Percentiles rank a stretch among this genome's conserved stretches.
phyloP scores from a whole-genome alignment of 2,888 invertebrate species.

The Trachelus stipa region DNA sequence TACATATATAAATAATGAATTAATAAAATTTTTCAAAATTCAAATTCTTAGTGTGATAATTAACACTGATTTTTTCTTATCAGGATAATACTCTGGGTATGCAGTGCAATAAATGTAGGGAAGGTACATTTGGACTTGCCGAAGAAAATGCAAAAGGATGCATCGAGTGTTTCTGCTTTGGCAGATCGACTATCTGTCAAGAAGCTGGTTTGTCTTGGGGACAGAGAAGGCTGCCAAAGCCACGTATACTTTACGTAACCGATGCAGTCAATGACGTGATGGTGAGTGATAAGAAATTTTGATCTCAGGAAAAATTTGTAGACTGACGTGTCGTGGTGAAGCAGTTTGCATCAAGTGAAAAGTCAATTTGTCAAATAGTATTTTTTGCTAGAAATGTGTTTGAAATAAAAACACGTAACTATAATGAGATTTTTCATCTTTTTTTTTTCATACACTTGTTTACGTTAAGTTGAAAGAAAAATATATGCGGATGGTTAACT shows the following conservation, averaged over 20 bases:
- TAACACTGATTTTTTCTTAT: conserved; percentile 28
- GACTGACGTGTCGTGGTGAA: neutral
- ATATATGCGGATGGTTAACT: neutral
- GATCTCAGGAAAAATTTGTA: neutral
- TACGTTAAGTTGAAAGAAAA: neutral
- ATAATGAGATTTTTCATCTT: neutral
- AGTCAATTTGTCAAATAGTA: neutral
- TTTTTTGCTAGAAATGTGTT: neutral
- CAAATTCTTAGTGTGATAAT: neutral
- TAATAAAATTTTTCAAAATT: neutral
- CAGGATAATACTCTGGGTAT: conserved; percentile 86
- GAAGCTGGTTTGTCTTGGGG: conserved; percentile 88
- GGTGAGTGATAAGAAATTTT: conserved; percentile 33
- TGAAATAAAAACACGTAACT: neutral
- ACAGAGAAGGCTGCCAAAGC: conserved; percentile 75
- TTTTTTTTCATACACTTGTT: neutral
- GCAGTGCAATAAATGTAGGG: conserved; percentile 85
- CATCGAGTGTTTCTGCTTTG: conserved; percentile 97
- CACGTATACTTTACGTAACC: conserved; percentile 61
- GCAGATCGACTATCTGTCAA: conserved; percentile 81
- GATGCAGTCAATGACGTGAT: conserved; percentile 56
- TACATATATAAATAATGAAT: conserved; percentile 52
- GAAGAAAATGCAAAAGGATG: conserved; percentile 86
- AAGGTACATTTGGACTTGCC: conserved; percentile 88
- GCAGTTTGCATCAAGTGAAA: neutral